Conservation (phyloP, 1,140 invertebrate genomes). For the Heliothis virescens region DNA sequence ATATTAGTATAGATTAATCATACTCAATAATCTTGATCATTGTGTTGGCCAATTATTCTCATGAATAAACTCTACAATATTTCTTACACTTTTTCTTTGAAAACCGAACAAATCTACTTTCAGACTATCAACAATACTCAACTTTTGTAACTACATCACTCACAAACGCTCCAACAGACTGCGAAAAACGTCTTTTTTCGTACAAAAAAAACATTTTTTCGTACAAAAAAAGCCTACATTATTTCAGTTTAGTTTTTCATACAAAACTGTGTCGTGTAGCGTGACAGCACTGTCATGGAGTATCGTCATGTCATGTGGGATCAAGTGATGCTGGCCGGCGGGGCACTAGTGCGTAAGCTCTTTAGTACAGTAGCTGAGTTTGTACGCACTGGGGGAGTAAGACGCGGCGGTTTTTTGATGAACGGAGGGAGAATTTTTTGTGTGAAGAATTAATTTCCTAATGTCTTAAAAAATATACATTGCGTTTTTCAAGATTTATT, state of each 20-base stretch:
- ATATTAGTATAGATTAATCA: no score
- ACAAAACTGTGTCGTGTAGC: conserved; percentile 8
- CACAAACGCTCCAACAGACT: not conserved
- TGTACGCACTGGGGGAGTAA: conserved; percentile 24
- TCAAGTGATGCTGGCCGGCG: not conserved
- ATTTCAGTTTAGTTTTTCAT: not conserved
- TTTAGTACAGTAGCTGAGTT: conserved; percentile 6
- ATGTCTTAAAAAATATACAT: no score
- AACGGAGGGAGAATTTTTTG: no score
- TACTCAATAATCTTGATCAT: no score
- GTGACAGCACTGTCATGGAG: conserved; percentile 14
- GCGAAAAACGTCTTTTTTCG: not conserved
- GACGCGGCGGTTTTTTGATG: not conserved
- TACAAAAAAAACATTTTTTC: not conserved
- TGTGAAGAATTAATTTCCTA: no score
- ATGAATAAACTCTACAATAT: no score
- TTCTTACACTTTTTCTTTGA: no score
- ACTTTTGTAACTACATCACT: not conserved
- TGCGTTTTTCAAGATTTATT: no score
- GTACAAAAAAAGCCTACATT: not conserved
- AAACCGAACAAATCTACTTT: no score
- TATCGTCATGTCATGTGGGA: not conserved
- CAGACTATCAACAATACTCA: no score
- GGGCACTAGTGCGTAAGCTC: conserved; percentile 30
- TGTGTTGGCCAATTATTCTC: no score